Evolutionary conservation across 2,797 vertebrate species (phyloP).

Genomic region (Sebastes ruberrimus): DNA sequence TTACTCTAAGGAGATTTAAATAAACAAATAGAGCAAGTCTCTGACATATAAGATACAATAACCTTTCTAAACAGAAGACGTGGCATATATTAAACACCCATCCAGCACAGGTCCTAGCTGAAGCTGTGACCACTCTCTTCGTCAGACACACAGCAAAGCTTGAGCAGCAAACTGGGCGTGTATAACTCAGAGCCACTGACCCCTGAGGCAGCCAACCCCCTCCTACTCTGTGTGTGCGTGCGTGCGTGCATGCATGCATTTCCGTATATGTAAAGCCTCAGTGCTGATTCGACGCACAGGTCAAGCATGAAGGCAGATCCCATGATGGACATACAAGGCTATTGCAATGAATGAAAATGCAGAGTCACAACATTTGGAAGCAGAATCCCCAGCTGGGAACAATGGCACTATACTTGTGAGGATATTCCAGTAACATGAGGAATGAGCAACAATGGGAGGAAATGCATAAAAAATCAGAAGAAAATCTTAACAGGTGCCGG

Average conservation of each 20-base stretch:
- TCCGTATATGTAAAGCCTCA: conserved; percentile 27
- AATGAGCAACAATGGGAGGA: conserved; percentile 56
- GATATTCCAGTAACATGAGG: conserved; percentile 24
- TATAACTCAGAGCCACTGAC: conserved; percentile 43
- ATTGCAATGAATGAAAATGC: conserved; percentile 5
- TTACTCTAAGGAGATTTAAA: conserved; percentile 39
- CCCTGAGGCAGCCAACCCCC: conserved; percentile 46
- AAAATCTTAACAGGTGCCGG: conserved; percentile 12
- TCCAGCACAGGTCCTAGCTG: background rate
- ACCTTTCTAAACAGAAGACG: background rate
- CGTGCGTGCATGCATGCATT: conserved; percentile 15
- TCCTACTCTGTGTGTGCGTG: background rate
- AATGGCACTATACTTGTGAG: background rate
- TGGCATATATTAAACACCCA: background rate
- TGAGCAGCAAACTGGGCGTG: conserved; percentile 57
- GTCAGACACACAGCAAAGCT: conserved; percentile 17
- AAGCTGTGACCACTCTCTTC: conserved; percentile 4
- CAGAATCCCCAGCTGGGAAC: conserved; percentile 9
- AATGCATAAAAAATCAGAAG: conserved; percentile 49
- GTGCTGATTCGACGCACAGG: conserved; percentile 42
- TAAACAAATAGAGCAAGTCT: conserved; percentile 44
- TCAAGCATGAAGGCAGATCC: conserved; percentile 55
- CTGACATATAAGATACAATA: conserved; percentile 1
- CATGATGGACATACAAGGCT: conserved; percentile 25
- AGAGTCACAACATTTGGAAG: conserved; percentile 6